Percentiles rank a stretch among this genome's conserved stretches.
Conservation (phyloP, 2,797 vertebrate genomes). For the Ptychadena robeensis region DNA sequence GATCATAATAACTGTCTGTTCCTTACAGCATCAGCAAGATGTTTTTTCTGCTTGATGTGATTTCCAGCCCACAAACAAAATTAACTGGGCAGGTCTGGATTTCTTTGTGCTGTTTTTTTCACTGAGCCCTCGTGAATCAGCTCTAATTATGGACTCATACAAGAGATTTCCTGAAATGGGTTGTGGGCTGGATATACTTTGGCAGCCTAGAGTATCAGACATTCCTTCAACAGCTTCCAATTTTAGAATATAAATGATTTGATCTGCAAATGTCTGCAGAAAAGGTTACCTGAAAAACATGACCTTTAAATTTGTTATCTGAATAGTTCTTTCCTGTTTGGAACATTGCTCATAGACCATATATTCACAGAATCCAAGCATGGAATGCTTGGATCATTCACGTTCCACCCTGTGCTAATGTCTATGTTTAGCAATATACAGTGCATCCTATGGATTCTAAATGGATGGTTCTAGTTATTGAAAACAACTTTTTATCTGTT, state of each 20-base stretch:
- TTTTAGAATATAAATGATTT: not conserved
- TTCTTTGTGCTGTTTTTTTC: not conserved
- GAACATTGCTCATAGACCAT: too few relatives aligned
- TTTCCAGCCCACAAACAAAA: not conserved
- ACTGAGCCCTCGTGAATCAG: not conserved
- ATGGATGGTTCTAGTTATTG: too few relatives aligned
- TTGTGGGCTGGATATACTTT: not conserved
- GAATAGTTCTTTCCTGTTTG: too few relatives aligned
- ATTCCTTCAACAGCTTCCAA: constrained; percentile 1
- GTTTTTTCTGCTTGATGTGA: not conserved
- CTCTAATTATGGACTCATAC: not conserved
- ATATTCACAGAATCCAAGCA: too few relatives aligned
- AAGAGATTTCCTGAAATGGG: constrained; percentile 10
- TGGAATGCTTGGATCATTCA: too few relatives aligned
- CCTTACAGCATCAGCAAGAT: not conserved
- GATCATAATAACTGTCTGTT: not conserved
- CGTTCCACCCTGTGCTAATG: too few relatives aligned
- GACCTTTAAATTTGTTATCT: too few relatives aligned
- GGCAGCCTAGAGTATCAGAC: not conserved
- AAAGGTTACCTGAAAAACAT: not conserved
- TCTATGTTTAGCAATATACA: too few relatives aligned
- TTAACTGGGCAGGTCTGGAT: constrained; percentile 6
- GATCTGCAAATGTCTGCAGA: not conserved
- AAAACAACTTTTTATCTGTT: too few relatives aligned
- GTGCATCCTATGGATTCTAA: too few relatives aligned